Evolutionary conservation across 2,888 invertebrate species (phyloP).

Genomic region (Arctia plantaginis): DNA sequence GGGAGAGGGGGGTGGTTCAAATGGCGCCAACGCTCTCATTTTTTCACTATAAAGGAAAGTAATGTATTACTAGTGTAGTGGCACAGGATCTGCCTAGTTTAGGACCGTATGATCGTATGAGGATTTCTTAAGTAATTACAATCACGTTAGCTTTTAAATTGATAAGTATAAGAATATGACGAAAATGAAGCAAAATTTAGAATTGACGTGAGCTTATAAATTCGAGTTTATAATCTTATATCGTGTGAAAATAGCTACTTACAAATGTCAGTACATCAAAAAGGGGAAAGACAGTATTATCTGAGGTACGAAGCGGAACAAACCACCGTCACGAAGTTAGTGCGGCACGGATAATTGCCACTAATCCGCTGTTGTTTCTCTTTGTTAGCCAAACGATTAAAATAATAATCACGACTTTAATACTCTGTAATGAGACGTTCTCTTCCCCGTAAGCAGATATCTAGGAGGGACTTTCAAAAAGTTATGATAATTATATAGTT

Average conservation of each 20-base stretch:
- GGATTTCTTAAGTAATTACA: too few relatives aligned
- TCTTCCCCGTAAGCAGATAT: conserved; percentile 58
- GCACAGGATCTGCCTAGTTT: not conserved
- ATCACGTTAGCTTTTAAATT: too few relatives aligned
- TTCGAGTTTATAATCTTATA: too few relatives aligned
- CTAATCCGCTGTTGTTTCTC: conserved; percentile 71
- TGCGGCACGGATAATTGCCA: conserved; percentile 69
- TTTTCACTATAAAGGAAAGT: too few relatives aligned
- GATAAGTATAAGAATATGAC: too few relatives aligned
- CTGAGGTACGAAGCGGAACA: conserved; percentile 48
- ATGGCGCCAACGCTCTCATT: too few relatives aligned
- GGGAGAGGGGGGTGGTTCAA: too few relatives aligned
- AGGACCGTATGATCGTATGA: not conserved
- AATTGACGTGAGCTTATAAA: too few relatives aligned
- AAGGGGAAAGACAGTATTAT: conserved; percentile 15
- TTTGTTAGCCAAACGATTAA: conserved; percentile 80
- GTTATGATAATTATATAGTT: conserved; percentile 16
- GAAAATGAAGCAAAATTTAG: too few relatives aligned
- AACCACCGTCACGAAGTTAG: conserved; percentile 52
- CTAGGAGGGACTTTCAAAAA: conserved; percentile 22
- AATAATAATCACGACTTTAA: conserved; percentile 81
- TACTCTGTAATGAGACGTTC: conserved; percentile 71
- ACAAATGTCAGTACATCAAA: conserved; percentile 6
- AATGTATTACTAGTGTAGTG: too few relatives aligned
- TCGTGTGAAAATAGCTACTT: not conserved